phyloP scores from a whole-genome alignment of 2,888 invertebrate species.

The Pteria penguin region DNA sequence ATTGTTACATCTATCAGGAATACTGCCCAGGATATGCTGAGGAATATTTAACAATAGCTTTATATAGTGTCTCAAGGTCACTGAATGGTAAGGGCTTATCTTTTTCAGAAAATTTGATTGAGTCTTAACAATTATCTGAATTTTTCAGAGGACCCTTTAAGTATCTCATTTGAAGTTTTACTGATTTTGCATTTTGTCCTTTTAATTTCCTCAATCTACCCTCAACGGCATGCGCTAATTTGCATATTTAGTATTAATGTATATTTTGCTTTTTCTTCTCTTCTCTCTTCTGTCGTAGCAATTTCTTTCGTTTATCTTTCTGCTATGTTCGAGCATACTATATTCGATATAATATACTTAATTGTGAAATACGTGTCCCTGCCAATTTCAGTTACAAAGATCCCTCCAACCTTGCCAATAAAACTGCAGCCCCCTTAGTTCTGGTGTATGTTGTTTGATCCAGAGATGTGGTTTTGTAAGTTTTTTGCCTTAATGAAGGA shows the following conservation, averaged over 20 bases:
- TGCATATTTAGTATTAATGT: no score
- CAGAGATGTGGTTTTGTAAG: slow-evolving; percentile 5
- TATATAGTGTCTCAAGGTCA: neutral
- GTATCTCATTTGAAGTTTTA: neutral
- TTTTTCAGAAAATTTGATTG: neutral
- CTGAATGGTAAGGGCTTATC: neutral
- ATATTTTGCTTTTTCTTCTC: no score
- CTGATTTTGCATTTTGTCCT: neutral
- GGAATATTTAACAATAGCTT: neutral
- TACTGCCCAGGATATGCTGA: neutral
- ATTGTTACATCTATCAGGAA: neutral
- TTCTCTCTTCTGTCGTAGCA: no score
- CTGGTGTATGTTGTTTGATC: neutral
- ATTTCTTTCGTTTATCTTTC: no score
- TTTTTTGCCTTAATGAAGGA: slow-evolving; percentile 10
- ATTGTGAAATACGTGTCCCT: neutral
- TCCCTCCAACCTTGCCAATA: neutral
- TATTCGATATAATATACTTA: neutral
- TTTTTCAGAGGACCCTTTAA: no score
- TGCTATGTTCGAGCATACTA: neutral
- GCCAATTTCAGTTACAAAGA: neutral
- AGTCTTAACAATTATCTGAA: neutral
- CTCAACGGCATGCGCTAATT: neutral
- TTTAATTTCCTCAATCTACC: neutral
- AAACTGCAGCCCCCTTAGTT: neutral